Base-by-base conservation (phyloP, 2,797 vertebrate genomes). In the Champsocephalus gunnari region DNA sequence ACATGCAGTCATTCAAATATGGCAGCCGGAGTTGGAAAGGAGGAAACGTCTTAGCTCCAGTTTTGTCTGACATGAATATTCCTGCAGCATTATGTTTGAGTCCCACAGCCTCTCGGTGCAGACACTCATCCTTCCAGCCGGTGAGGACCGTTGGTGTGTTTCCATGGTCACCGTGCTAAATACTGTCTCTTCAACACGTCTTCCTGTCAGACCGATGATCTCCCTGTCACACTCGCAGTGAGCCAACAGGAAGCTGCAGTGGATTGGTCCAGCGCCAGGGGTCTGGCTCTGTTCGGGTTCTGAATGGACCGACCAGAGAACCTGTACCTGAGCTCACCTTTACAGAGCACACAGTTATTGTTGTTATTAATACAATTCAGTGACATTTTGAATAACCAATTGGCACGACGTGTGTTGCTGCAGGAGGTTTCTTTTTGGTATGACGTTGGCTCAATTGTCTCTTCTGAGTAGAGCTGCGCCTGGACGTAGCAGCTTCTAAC, bases 401-500 rank as follows among this genome's bases (percentile, higher is more conserved):
- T 51, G 5, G 11, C 14, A 32, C 34, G 14, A 16, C 8, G 32
- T 38, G 32, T n/a, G 34, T 38, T 38, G 16, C 16, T 57, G 28
- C 54, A 10, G 54, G 24, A 8, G 28, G 28, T 38, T 57, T 38
- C 32, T 38, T 10, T 38, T 9, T 32, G 9, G 55, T 32, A 8
- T 19, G 13, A 17, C 16, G 5, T 4, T 56, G 14, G 54, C 28
- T 32, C 10, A 9, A 41, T 10, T 19, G 17, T 24, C 24, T 50
- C 38, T 24, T 28, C 44, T 50, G 21, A 71, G 53, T 14, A 45
- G 2, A 28, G 47, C 38, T 59, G 6, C 45, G 47, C 21, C 34
- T 44, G 41, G 65, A 79, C 68, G 58, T 67, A 77, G 66, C 68
- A 49, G 21, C 17, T 21, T 21, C 21, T 41, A 54, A 38, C 9